Evolutionary conservation across 1,140 invertebrate genomes (phyloP).

Genomic region (Samia ricini): DNA sequence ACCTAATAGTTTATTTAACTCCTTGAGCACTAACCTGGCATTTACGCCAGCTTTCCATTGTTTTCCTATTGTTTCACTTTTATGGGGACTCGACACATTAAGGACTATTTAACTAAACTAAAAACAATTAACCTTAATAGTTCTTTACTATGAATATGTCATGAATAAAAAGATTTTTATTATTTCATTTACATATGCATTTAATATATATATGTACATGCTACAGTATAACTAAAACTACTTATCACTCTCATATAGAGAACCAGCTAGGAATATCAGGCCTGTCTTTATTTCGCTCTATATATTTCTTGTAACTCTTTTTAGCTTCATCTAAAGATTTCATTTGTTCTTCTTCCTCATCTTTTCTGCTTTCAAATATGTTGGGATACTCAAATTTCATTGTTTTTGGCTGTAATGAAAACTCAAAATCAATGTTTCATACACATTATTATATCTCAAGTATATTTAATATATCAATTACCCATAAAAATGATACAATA

Average conservation of each 20-base stretch:
- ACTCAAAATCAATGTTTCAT: background rate
- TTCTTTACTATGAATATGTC: no score
- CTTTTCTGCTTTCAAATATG: conserved; percentile 66
- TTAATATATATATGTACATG: background rate
- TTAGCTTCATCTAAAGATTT: conserved; percentile 73
- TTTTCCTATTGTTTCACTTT: no score
- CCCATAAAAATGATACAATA: no score
- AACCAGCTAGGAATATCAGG: conserved; percentile 80
- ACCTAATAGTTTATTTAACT: no score
- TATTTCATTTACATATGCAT: background rate
- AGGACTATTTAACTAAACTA: no score
- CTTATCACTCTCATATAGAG: conserved; percentile 47
- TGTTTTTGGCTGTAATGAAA: conserved; percentile 74
- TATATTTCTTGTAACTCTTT: conserved; percentile 64
- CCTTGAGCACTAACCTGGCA: no score
- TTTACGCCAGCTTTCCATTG: no score
- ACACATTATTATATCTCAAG: background rate
- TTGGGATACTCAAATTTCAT: conserved; percentile 79
- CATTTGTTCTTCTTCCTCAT: conserved; percentile 60
- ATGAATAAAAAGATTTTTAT: background rate
- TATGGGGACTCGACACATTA: no score
- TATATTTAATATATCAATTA: no score
- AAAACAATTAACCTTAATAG: no score
- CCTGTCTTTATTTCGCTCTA: conserved; percentile 74
- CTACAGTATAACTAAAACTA: background rate